Conservation (phyloP, 2,888 invertebrate genomes). For the Leptopilina myrica region DNA sequence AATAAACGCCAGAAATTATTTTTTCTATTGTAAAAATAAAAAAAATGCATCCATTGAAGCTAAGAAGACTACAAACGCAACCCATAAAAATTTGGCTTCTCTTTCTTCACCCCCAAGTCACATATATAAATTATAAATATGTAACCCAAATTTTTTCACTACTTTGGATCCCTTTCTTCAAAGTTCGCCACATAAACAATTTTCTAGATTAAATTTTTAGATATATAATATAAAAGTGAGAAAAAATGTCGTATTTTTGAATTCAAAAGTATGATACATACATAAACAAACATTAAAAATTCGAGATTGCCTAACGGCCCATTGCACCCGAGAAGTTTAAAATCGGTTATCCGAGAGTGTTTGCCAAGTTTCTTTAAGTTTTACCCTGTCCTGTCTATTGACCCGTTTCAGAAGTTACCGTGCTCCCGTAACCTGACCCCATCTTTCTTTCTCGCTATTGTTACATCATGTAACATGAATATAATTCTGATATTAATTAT, state of each 20-base stretch:
- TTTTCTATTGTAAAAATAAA: too few species aligned
- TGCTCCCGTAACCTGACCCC: conserved; percentile 16
- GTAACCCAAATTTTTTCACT: too few species aligned
- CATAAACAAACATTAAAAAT: conserved; percentile 36
- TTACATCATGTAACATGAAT: background rate
- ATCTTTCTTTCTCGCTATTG: background rate
- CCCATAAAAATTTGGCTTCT: too few species aligned
- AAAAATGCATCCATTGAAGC: too few species aligned
- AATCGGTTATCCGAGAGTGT: conserved; percentile 32
- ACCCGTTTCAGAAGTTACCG: conserved; percentile 34
- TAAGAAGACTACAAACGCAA: too few species aligned
- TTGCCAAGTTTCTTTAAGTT: conserved; percentile 38
- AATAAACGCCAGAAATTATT: too few species aligned
- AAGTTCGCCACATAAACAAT: too few species aligned
- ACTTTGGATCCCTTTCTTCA: too few species aligned
- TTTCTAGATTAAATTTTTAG: too few species aligned
- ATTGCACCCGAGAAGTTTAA: conserved; percentile 52
- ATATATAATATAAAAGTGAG: too few species aligned
- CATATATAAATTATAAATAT: too few species aligned
- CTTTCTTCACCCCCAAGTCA: too few species aligned
- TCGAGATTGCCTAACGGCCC: conserved; percentile 57
- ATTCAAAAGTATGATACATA: conserved; percentile 1
- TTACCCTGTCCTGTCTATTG: conserved; percentile 24
- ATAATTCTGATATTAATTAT: background rate
- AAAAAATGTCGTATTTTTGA: background rate